Evolutionary conservation across 2,888 invertebrate genomes (phyloP).

Genomic region (Rambutsinella grinnellia): DNA sequence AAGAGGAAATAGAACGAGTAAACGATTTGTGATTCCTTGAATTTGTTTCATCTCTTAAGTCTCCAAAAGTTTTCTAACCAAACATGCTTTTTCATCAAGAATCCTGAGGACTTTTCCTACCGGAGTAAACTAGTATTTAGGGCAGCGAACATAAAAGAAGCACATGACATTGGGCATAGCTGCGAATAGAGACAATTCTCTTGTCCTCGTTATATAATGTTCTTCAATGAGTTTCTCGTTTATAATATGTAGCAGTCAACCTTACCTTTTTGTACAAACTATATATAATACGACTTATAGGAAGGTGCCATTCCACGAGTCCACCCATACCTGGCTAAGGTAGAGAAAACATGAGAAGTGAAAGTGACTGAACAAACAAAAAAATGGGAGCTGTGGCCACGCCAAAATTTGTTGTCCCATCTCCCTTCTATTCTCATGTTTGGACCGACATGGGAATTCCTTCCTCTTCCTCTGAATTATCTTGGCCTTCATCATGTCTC

Average conservation of each 20-base stretch:
- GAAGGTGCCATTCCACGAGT: neutral
- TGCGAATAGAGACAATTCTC: slow-evolving; percentile 9
- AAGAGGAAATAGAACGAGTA: neutral
- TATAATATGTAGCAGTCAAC: too few species aligned
- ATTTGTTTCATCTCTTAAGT: neutral
- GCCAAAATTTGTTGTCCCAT: slow-evolving; percentile 19
- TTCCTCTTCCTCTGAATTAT: neutral
- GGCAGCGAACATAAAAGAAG: neutral
- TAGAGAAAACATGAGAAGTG: slow-evolving; percentile 13
- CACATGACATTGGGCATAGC: neutral
- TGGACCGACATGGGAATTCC: neutral
- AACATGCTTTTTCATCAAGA: neutral
- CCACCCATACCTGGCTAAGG: neutral
- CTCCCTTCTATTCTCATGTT: neutral
- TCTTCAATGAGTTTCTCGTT: too few species aligned
- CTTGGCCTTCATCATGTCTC: slow-evolving; percentile 1
- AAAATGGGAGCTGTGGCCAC: slow-evolving; percentile 23
- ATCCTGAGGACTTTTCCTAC: neutral
- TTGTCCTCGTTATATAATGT: neutral
- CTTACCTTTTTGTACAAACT: too few species aligned
- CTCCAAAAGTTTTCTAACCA: neutral
- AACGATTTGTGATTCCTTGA: neutral
- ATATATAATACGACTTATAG: too few species aligned
- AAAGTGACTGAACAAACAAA: slow-evolving; percentile 40
- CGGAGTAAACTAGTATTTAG: neutral